Base-by-base conservation (phyloP, 1,140 invertebrate genomes). In the Drosophila nigrodunni region DNA sequence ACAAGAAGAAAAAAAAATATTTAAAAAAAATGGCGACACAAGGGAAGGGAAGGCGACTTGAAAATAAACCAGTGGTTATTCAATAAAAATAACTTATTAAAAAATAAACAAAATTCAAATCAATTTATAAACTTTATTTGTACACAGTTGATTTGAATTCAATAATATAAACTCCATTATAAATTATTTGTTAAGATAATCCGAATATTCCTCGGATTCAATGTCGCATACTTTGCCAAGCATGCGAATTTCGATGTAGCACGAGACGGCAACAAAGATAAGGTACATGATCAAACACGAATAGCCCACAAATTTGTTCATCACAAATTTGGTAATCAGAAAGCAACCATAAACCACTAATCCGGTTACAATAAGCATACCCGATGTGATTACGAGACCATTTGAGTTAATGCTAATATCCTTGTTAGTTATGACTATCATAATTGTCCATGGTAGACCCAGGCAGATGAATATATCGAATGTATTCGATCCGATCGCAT, bases 401-500 rank as follows among this genome's bases (percentile, higher is more conserved):
- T 94, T 94, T 0, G 96, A 97, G 78, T 97, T 96, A 75, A 97
- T 58, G 0, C 3, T 0, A 6, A 88, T 18, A 91, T 93, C 95
- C 72, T 95, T 93, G 43, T 94, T 92, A 10, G 93, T 93, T 67
- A 96, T 95, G 0, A 95, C 92, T 0, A 95, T 94, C 83, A 96
- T 96, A 0, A 97, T 94, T 35, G 97, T 92, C 97, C 97, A 97
- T 0, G 97, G 97, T 10, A 97, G 80, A 3, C 96, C 96, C 46
- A 97, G 93, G 77, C 97, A 97, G 1, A 97, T 92, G 8, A 97
- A 93, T 73, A 97, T 97, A 83, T 97, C 96, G 85, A 97, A 97
- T 0, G 97, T 97, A 80, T 97, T 98, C 0, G 96, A 97, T 8
- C 96, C 96, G 70, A 98, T 96, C 0, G 96, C 96, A 91, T 97